Evolutionary conservation across 2,113 vertebrate species (phyloP).

Genomic region (Excalfactoria chinensis): DNA sequence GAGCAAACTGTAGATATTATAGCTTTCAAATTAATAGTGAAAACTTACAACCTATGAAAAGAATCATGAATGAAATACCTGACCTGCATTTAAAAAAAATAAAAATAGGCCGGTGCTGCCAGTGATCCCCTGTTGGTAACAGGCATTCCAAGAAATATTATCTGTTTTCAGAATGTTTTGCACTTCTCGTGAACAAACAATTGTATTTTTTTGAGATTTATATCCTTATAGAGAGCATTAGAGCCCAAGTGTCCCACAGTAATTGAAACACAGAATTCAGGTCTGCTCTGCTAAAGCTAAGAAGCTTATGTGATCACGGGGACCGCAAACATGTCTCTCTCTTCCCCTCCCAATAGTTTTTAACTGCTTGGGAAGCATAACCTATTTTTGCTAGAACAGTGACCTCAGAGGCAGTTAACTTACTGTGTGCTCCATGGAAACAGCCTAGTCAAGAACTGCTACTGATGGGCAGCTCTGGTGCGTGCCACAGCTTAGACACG

Average conservation of each 20-base stretch:
- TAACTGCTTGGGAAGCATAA: conserved; percentile 6
- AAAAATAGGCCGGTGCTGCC: background rate
- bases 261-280: conserved; percentile 63
- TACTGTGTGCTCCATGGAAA: background rate
- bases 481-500: background rate
- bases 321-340: background rate
- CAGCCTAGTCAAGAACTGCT: conserved; percentile 30
- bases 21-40: background rate
- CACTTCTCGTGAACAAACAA: background rate
- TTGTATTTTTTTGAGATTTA: background rate
- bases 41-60: background rate
- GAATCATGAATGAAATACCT: background rate
- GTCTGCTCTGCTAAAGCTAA: conserved; percentile 58
- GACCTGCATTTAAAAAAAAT: background rate
- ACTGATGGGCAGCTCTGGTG: background rate
- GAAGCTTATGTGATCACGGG: conserved; percentile 54
- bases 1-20: background rate
- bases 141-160: background rate
- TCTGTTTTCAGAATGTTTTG: background rate
- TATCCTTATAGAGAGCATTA: conserved; percentile 17
- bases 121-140: background rate
- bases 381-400: conserved; percentile 35
- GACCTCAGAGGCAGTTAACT: conserved; percentile 20
- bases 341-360: conserved; percentile 17
- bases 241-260: conserved; percentile 21